Evolutionary conservation across 2,113 vertebrate genomes (phyloP).

Genomic region (Neogale vison): DNA sequence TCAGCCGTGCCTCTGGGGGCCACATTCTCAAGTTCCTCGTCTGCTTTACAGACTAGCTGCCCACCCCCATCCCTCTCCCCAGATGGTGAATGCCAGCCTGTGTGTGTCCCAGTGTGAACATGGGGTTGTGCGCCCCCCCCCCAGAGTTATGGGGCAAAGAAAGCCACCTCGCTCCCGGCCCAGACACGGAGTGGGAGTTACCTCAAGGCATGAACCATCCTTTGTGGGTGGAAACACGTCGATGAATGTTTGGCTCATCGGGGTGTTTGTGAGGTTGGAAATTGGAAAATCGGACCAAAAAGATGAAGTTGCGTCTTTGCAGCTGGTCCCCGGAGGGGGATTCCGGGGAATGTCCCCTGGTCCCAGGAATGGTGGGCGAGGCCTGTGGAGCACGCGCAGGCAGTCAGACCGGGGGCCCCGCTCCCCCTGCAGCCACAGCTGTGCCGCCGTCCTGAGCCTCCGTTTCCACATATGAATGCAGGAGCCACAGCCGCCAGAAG

Average conservation of each 20-base stretch:
- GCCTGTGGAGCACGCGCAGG: accelerated
- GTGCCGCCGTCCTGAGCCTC: background rate
- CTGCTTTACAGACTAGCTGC: background rate
- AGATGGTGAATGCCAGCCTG: background rate
- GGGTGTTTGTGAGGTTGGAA: background rate
- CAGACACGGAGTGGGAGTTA: background rate
- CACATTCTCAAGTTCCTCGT: accelerated
- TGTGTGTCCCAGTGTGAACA: constrained; percentile 39
- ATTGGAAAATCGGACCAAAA: background rate
- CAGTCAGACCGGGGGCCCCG: accelerated
- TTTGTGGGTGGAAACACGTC: background rate
- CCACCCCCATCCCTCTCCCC: background rate
- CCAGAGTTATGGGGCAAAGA: constrained; percentile 49
- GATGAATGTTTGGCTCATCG: background rate
- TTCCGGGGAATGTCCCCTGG: accelerated
- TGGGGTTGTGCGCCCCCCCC: background rate
- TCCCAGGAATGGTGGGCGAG: accelerated
- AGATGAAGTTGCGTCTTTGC: background rate
- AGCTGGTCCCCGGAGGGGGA: accelerated
- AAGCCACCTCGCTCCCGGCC: constrained; percentile 46
- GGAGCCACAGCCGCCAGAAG: accelerated
- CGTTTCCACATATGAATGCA: accelerated
- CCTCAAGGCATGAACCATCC: background rate
- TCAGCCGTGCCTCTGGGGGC: accelerated
- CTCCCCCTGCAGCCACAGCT: background rate